A percentile compares a stretch with the other conserved stretches of the same genome.
phyloP scores from a whole-genome alignment of 2,888 invertebrate genomes.

The Noctuana brunneofusca region DNA sequence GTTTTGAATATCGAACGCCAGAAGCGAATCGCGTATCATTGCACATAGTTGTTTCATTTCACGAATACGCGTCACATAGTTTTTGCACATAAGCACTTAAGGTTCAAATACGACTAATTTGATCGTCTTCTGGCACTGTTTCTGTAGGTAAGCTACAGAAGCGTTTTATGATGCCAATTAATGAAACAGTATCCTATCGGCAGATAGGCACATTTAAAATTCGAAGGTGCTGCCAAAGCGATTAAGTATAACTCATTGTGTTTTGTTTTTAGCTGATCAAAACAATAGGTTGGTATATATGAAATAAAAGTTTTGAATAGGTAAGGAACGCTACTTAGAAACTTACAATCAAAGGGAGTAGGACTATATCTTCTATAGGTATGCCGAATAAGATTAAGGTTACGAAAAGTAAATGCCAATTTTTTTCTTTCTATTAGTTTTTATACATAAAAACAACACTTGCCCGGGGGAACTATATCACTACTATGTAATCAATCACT shows the following conservation, averaged over 20 bases:
- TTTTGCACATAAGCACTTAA: constrained; percentile 39
- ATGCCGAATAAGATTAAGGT: too few relatives aligned
- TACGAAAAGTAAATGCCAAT: too few relatives aligned
- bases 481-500: too few relatives aligned
- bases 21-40: constrained; percentile 67
- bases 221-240: constrained; percentile 3
- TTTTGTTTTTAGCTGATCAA: constrained; percentile 50
- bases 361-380: too few relatives aligned
- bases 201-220: neutral
- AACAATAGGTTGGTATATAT: constrained; percentile 45
- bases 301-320: constrained; percentile 62
- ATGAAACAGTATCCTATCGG: neutral
- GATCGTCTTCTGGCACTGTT: neutral
- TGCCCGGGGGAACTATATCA: too few relatives aligned
- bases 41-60: constrained; percentile 51
- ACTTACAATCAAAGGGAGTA: too few relatives aligned
- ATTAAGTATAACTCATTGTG: constrained; percentile 4
- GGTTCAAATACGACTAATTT: constrained; percentile 3
- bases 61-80: constrained; percentile 43
- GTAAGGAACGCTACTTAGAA: too few relatives aligned
- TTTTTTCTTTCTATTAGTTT: too few relatives aligned
- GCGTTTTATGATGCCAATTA: constrained; percentile 38
- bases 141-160: neutral
- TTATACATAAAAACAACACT: too few relatives aligned
- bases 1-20: constrained; percentile 74